These are phyloP conservation scores for Cyclophora punctaria DNA, from an alignment of 2,888 invertebrate species.

Conservation along the genomic window DNA sequence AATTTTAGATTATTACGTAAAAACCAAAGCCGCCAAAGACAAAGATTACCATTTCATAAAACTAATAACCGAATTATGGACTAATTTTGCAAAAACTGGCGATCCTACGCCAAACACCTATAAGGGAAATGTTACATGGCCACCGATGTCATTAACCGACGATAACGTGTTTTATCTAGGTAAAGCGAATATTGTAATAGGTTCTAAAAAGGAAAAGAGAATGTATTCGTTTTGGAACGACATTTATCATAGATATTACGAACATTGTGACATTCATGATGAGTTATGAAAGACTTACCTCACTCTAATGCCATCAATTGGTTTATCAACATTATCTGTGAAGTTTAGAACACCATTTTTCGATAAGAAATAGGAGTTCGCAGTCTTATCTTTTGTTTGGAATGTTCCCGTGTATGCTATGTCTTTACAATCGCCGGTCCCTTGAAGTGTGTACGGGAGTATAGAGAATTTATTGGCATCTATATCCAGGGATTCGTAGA, in stretches of 20 bases:
- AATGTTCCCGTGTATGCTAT: slow-evolving; percentile 35
- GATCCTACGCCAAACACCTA: slow-evolving; percentile 40
- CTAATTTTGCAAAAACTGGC: slow-evolving; percentile 66
- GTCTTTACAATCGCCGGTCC: slow-evolving; percentile 36
- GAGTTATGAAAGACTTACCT: slow-evolving; percentile 54
- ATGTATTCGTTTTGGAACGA: slow-evolving; percentile 53
- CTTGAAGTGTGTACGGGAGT: slow-evolving; percentile 51
- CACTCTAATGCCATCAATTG: slow-evolving; percentile 49
- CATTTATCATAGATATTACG: slow-evolving; percentile 46
- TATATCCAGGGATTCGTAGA: slow-evolving; percentile 61
- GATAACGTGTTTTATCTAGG: slow-evolving; percentile 40
- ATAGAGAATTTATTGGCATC: slow-evolving; percentile 26
- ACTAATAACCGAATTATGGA: slow-evolving; percentile 58
- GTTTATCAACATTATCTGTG: slow-evolving; percentile 60
- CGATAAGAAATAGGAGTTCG: slow-evolving; percentile 58
- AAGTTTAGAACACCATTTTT: slow-evolving; percentile 39
- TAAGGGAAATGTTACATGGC: slow-evolving; percentile 38
- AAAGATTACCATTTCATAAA: slow-evolving; percentile 51
- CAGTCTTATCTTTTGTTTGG: slow-evolving; percentile 43
- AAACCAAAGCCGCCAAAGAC: slow-evolving; percentile 27
- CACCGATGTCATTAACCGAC: slow-evolving; percentile 34
- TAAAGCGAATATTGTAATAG: slow-evolving; percentile 31
- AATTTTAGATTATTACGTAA: slow-evolving; percentile 46
- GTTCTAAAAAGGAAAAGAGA: slow-evolving; percentile 34
- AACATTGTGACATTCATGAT: slow-evolving; percentile 38